phyloP scores from a whole-genome alignment of 2,113 vertebrate genomes.

The Girardinichthys multiradiatus region DNA sequence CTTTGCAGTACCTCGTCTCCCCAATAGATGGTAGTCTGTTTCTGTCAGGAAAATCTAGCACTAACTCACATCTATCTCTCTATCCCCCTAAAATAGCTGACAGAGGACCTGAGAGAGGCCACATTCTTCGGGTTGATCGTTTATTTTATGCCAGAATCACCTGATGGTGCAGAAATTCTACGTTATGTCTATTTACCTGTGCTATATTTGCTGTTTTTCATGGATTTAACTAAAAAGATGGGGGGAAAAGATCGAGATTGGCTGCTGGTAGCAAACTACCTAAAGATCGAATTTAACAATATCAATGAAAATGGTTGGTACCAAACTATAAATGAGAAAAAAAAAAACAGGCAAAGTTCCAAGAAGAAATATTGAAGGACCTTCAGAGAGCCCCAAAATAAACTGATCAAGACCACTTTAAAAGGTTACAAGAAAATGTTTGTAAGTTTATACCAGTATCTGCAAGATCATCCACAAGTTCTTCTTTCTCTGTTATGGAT shows the following conservation, averaged over 20 bases:
- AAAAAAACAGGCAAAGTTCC: not conserved
- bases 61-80: too few species aligned
- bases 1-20: constrained; percentile 12
- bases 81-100: too few species aligned
- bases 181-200: too few species aligned
- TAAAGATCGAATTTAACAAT: not conserved
- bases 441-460: constrained; percentile 56
- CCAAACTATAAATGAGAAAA: not conserved
- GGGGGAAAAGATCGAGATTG: not conserved
- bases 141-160: too few species aligned
- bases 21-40: constrained; percentile 56
- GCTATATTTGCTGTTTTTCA: too few species aligned
- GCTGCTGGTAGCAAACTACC: not conserved
- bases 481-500: constrained; percentile 53
- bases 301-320: not conserved
- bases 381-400: too few species aligned
- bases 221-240: not conserved
- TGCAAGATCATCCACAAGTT: constrained; percentile 58
- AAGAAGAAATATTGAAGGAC: too few species aligned
- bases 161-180: too few species aligned
- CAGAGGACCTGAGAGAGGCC: too few species aligned
- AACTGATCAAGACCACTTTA: too few species aligned
- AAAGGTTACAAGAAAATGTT: too few species aligned
- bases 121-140: too few species aligned
- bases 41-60: not conserved